Base-by-base conservation (phyloP, 2,888 invertebrate species). In the Ichneumoninae sp. region DNA sequence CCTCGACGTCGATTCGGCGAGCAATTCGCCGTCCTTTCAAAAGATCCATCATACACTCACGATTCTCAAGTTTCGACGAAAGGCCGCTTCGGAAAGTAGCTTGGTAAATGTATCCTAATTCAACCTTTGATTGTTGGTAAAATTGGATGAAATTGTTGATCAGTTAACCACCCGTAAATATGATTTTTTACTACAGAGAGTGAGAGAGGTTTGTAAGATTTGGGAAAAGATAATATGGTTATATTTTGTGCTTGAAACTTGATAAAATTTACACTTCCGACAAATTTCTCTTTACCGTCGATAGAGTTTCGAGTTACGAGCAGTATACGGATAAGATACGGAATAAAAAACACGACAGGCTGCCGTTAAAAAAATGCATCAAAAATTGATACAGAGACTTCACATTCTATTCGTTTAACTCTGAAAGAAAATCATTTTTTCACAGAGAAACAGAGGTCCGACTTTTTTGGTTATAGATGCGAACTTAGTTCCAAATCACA, bases 1-100 rank as follows among this genome's bases (percentile, higher is more conserved):
- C 69, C 60, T 78, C 40, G 66, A 33, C 71, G 80, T 72, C 72
- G 66, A 72, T 72, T 74, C 74, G 74, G 66, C 66, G 44, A 40
- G 66, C 74, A 57, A 80, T 74, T 74, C 68, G 57, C 33, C 30
- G 7, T 30, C 50, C 30, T 33, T 62, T 62, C 62, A 1, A 16
- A 62, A 30, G 30, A 60, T 13, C 44, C 60, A 30, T 60, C 60
- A 5, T 60, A 54, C 16, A 62, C 62, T 33, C 13, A 30, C 30
- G 62, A 62, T 62, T 62, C 5, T 62, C 62, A 33, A 62, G n/a
- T 16, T 33, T 62, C 30, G 30, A 0, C n/a, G 6, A 62, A 62
- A 62, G 16, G 16, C 33, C 5, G 22, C 22, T 22, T 26, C 10
- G 54, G 3, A 57, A 57, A 57, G 16, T 3, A 3, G 3, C 4